Evolutionary conservation across 2,888 invertebrate genomes (phyloP).

Genomic region (Dascillus cervinus): DNA sequence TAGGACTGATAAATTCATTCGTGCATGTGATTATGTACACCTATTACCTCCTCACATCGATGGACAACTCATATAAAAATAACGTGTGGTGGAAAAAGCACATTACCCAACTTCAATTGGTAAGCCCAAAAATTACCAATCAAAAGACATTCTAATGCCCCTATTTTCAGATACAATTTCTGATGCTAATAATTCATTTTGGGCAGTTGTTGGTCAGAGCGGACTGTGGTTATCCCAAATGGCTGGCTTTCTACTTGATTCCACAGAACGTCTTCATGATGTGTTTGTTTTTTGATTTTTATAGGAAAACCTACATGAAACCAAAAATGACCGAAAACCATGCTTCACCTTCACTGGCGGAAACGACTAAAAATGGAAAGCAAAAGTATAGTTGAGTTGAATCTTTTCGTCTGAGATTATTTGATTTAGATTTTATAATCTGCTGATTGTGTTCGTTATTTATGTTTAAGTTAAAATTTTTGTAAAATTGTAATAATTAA

Average conservation of each 20-base stretch:
- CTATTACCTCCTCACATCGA: slow-evolving; percentile 70
- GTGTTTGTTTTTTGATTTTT: slow-evolving; percentile 59
- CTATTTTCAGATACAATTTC: slow-evolving; percentile 3
- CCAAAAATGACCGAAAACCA: slow-evolving; percentile 21
- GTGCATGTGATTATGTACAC: slow-evolving; percentile 78
- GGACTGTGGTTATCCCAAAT: slow-evolving; percentile 53
- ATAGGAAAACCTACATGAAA: slow-evolving; percentile 52
- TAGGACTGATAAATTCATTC: slow-evolving; percentile 62
- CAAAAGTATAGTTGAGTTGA: too few species aligned
- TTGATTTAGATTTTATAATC: too few species aligned
- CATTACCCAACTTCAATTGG: slow-evolving; percentile 77
- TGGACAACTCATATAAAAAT: slow-evolving; percentile 59
- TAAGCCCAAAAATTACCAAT: too few species aligned
- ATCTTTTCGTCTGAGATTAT: too few species aligned
- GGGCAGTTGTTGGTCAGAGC: slow-evolving; percentile 40
- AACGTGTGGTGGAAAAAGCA: slow-evolving; percentile 79
- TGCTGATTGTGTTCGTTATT: too few species aligned
- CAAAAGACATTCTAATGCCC: too few species aligned
- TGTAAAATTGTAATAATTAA: too few species aligned
- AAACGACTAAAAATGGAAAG: too few species aligned
- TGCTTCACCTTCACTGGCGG: slow-evolving; percentile 1
- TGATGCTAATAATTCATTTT: slow-evolving; percentile 49
- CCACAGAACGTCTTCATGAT: slow-evolving; percentile 62
- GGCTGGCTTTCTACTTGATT: slow-evolving; percentile 48
- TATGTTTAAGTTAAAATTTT: too few species aligned